Evolutionary conservation across 2,797 vertebrate species (phyloP).

Genomic region (Rhadinocentrus ornatus): DNA sequence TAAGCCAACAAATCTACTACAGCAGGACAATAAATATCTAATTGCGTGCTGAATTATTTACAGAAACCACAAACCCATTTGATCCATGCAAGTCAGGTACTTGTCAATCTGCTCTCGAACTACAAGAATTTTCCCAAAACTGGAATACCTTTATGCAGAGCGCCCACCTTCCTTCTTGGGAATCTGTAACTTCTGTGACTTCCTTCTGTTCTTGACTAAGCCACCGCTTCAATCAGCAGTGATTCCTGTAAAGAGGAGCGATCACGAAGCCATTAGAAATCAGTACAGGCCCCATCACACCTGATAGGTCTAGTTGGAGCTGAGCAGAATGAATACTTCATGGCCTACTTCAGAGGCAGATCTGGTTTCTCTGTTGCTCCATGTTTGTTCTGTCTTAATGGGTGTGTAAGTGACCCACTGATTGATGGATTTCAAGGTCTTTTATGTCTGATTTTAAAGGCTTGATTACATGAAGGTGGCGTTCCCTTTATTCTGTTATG

Average conservation of each 20-base stretch:
- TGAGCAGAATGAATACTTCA: slow-evolving; percentile 76
- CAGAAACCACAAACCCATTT: slow-evolving; percentile 25
- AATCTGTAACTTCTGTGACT: slow-evolving; percentile 32
- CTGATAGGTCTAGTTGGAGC: slow-evolving; percentile 65
- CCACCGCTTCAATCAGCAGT: slow-evolving; percentile 31
- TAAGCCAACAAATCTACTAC: slow-evolving; percentile 11
- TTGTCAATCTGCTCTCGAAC: slow-evolving; percentile 24
- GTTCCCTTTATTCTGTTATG: slow-evolving; percentile 53
- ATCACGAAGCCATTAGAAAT: slow-evolving; percentile 57
- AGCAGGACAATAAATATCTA: slow-evolving; percentile 26
- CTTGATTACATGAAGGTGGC: slow-evolving; percentile 53
- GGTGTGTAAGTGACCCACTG: slow-evolving; percentile 60
- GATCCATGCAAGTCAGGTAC: slow-evolving; percentile 16
- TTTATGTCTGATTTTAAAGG: slow-evolving; percentile 59
- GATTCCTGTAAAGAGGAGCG: slow-evolving; percentile 58
- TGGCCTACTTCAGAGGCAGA: slow-evolving; percentile 75
- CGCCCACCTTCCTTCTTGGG: slow-evolving; percentile 25
- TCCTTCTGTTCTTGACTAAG: slow-evolving; percentile 2
- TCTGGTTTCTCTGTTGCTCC: slow-evolving; percentile 66
- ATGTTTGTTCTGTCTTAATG: slow-evolving; percentile 49
- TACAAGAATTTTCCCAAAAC: slow-evolving; percentile 36
- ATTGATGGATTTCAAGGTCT: slow-evolving; percentile 56
- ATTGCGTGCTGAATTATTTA: slow-evolving; percentile 34
- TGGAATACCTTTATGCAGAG: slow-evolving; percentile 49
- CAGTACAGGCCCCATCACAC: slow-evolving; percentile 63